These are phyloP conservation scores for Tetragnatha versicolor DNA, from an alignment of 1,140 invertebrate species.

Conservation along the genomic window DNA sequence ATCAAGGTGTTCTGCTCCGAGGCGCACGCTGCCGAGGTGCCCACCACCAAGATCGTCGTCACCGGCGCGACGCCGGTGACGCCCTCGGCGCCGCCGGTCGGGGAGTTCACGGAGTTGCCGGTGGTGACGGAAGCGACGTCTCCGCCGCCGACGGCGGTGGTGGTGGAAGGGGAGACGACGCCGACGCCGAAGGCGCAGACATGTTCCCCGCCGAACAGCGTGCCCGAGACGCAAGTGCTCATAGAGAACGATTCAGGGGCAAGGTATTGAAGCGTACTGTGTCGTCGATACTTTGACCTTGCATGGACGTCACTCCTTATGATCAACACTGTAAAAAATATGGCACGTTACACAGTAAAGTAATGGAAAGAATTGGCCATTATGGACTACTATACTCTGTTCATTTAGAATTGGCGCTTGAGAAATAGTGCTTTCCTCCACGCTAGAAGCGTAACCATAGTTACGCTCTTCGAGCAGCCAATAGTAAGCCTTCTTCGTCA, in stretches of 20 bases:
- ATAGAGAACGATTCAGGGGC: constrained; percentile 43
- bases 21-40: constrained; percentile 36
- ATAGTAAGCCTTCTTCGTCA: no score
- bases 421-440: no score
- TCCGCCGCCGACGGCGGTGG: background rate
- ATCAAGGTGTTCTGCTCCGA: constrained; percentile 56
- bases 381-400: no score
- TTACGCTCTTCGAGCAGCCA: no score
- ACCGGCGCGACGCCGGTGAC: background rate
- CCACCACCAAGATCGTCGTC: constrained; percentile 3
- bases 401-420: no score
- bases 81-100: constrained; percentile 19
- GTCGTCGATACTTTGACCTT: background rate
- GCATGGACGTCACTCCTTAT: no score
- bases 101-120: constrained; percentile 39
- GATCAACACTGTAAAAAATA: no score
- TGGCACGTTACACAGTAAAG: no score
- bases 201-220: constrained; percentile 49
- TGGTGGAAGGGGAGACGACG: background rate
- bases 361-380: no score
- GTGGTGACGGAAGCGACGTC: background rate
- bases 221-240: constrained; percentile 54
- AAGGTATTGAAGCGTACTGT: constrained; percentile 4
- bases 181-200: no score
- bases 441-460: no score